A percentile compares a stretch with the other conserved stretches of the same genome.
phyloP scores from a whole-genome alignment of 2,888 invertebrate species.

The Aporophyla nigra region DNA sequence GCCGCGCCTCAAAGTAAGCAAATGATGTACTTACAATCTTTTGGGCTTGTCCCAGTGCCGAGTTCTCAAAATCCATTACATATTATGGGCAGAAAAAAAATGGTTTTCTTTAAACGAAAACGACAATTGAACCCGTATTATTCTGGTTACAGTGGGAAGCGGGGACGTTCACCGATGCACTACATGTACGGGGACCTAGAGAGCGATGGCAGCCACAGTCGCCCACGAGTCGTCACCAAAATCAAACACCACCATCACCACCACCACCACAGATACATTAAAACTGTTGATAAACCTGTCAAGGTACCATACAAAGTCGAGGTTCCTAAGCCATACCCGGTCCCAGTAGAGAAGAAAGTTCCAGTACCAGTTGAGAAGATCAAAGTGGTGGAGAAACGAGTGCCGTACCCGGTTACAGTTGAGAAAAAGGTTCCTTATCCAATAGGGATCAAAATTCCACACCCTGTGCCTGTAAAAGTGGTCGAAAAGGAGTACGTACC shows the following conservation, averaged over 20 bases:
- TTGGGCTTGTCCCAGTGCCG: slow-evolving; percentile 80
- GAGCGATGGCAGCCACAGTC: slow-evolving; percentile 76
- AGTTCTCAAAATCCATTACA: slow-evolving; percentile 69
- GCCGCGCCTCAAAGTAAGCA: slow-evolving; percentile 72
- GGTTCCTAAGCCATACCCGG: slow-evolving; percentile 90
- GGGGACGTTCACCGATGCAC: slow-evolving; percentile 72
- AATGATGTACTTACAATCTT: slow-evolving; percentile 82
- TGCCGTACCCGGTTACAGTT: slow-evolving; percentile 85
- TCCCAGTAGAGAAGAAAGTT: slow-evolving; percentile 85
- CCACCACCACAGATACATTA: slow-evolving; percentile 92
- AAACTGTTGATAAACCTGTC: slow-evolving; percentile 91
- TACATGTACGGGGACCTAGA: slow-evolving; percentile 76
- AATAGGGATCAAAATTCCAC: slow-evolving; percentile 85
- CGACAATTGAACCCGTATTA: slow-evolving; percentile 78
- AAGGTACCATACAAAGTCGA: slow-evolving; percentile 89
- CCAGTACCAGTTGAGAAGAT: slow-evolving; percentile 81
- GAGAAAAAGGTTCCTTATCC: slow-evolving; percentile 88
- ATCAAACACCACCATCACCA: slow-evolving; percentile 92
- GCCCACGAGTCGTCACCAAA: slow-evolving; percentile 81
- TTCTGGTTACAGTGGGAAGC: slow-evolving; percentile 81
- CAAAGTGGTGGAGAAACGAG: slow-evolving; percentile 81
- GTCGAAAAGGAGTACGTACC: slow-evolving; percentile 88
- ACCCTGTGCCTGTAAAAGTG: slow-evolving; percentile 89
- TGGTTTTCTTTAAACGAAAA: slow-evolving; percentile 79
- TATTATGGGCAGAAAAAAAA: slow-evolving; percentile 76